Conservation (phyloP, 2,797 vertebrate genomes). For the Crocidura indochinensis region DNA sequence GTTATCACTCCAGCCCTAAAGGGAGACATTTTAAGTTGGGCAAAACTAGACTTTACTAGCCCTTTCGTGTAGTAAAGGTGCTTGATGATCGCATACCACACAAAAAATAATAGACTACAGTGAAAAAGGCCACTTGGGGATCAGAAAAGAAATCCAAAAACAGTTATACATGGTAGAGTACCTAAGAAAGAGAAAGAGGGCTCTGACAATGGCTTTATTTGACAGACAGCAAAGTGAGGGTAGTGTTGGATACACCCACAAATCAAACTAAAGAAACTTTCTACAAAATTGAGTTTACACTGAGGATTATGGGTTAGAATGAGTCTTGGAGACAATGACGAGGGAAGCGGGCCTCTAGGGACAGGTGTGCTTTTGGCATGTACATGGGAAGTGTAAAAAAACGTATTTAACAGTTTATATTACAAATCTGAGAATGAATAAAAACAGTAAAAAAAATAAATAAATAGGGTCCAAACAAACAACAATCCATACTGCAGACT, state of each 20-base stretch:
- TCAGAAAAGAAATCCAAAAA: not conserved
- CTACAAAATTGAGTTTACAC: too few species aligned
- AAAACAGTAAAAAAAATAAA: too few species aligned
- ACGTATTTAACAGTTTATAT: too few species aligned
- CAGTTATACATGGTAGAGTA: not conserved
- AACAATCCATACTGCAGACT: not conserved
- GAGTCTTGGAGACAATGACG: too few species aligned
- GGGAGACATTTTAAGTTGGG: not conserved
- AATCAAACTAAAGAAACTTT: too few species aligned
- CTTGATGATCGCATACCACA: not conserved
- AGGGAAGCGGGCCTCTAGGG: too few species aligned
- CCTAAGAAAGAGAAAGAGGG: not conserved
- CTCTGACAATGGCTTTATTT: not conserved
- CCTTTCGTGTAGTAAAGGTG: not conserved
- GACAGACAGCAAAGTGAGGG: not conserved
- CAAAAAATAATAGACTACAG: not conserved
- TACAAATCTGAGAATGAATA: too few species aligned
- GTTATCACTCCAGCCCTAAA: too few species aligned
- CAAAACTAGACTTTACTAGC: not conserved
- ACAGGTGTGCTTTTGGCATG: too few species aligned
- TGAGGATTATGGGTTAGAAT: too few species aligned
- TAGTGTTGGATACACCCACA: not conserved
- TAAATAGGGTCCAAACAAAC: too few species aligned
- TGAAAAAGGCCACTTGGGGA: not conserved
- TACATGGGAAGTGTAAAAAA: too few species aligned